These are phyloP conservation scores for Hermatobates lingyangjiaoensis DNA, from an alignment of 1,140 invertebrate species.

Conservation along the genomic window DNA sequence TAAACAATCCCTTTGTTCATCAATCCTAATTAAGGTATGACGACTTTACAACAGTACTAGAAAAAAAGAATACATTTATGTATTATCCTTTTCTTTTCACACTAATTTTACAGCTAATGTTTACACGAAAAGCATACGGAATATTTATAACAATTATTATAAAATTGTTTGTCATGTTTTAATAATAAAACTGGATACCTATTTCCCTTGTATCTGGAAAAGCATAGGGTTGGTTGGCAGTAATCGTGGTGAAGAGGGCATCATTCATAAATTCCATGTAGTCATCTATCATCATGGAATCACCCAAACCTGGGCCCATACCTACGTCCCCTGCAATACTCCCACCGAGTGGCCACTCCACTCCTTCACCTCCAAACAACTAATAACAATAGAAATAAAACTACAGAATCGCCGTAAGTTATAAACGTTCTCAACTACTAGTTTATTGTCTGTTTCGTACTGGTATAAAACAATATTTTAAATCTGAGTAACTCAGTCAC, in stretches of 20 bases:
- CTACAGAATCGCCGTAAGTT: neutral
- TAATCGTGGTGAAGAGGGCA: conserved; percentile 72
- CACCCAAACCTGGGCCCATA: neutral
- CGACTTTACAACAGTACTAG: too few species aligned
- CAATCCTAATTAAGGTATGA: too few species aligned
- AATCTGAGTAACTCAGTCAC: too few species aligned
- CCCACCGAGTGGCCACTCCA: neutral
- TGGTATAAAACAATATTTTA: too few species aligned
- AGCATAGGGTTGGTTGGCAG: conserved; percentile 73
- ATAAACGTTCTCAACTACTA: too few species aligned
- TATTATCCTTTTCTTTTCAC: too few species aligned
- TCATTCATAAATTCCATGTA: conserved; percentile 79
- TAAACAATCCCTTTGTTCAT: too few species aligned
- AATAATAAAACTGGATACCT: conserved; percentile 36
- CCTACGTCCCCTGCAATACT: neutral
- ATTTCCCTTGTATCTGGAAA: conserved; percentile 95
- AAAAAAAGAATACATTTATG: too few species aligned
- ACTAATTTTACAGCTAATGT: too few species aligned
- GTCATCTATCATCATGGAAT: conserved; percentile 56
- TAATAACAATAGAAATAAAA: neutral
- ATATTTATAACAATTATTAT: too few species aligned
- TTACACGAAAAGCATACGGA: too few species aligned
- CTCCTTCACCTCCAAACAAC: neutral
- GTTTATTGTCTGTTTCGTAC: too few species aligned
- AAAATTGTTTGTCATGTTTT: conserved; percentile 4